Evolutionary conservation across 2,113 vertebrate species (phyloP).

Genomic region (Tetrao urogallus): DNA sequence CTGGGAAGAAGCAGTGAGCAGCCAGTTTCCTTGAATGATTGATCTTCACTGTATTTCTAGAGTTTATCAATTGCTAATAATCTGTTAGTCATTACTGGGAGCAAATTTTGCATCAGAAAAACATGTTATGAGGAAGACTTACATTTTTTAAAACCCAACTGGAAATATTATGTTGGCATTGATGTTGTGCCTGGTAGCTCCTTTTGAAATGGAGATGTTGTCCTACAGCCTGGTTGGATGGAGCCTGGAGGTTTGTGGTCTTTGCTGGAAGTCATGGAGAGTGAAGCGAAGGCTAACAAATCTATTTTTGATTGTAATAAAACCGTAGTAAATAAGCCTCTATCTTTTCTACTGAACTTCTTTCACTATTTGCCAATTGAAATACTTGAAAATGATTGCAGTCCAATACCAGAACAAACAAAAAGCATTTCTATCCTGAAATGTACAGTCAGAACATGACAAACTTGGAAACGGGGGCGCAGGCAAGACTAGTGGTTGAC

Average conservation of each 20-base stretch:
- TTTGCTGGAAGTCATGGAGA: not conserved
- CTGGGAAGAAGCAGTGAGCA: not conserved
- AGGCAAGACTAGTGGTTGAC: not conserved
- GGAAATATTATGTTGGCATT: not conserved
- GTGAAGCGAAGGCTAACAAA: not conserved
- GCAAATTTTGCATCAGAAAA: not conserved
- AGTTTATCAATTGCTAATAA: constrained; percentile 8
- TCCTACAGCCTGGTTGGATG: not conserved
- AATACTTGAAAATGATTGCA: constrained; percentile 6
- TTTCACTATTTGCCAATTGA: not conserved
- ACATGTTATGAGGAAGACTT: not conserved
- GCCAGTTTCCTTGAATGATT: not conserved
- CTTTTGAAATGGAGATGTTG: not conserved
- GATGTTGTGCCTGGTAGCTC: not conserved
- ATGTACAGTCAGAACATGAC: not conserved
- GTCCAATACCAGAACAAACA: not conserved
- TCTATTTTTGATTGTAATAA: not conserved
- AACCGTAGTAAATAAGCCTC: not conserved
- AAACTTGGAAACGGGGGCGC: not conserved
- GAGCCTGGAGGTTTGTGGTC: not conserved
- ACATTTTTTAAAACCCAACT: not conserved
- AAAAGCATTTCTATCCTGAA: not conserved
- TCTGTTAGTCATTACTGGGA: not conserved
- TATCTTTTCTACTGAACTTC: not conserved
- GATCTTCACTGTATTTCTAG: not conserved